Conservation (phyloP, 2,797 vertebrate genomes). For the Protonibea diacanthus region DNA sequence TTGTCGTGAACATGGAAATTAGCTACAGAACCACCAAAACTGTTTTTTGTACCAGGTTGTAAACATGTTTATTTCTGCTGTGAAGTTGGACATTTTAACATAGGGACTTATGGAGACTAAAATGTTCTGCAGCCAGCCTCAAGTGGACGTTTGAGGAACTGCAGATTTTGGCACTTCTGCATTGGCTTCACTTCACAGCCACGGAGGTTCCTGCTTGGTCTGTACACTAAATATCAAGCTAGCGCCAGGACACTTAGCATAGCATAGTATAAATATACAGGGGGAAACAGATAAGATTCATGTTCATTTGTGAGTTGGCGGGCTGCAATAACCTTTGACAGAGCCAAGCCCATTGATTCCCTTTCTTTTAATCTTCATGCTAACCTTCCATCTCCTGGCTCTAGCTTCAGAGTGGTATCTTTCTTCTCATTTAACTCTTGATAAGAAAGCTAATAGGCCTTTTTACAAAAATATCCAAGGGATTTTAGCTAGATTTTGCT, state of each 20-base stretch:
- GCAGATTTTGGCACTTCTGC: too few relatives aligned
- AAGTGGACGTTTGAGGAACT: too few relatives aligned
- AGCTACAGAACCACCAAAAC: too few relatives aligned
- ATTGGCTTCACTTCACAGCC: too few relatives aligned
- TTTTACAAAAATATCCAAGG: too few relatives aligned
- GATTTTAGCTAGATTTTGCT: too few relatives aligned
- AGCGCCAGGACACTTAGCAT: background rate
- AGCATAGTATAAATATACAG: background rate
- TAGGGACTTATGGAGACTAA: too few relatives aligned
- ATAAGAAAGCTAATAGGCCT: background rate
- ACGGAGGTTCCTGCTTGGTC: background rate
- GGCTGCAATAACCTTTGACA: background rate
- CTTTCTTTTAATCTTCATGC: background rate
- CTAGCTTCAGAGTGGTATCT: background rate
- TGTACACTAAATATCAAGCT: background rate
- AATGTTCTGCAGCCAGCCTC: too few relatives aligned
- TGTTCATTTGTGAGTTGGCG: background rate
- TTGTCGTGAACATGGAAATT: too few relatives aligned
- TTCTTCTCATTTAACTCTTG: background rate
- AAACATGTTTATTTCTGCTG: too few relatives aligned
- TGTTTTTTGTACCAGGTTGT: too few relatives aligned
- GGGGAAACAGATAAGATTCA: background rate
- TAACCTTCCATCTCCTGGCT: background rate
- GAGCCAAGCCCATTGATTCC: background rate
- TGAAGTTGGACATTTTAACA: too few relatives aligned